These are phyloP conservation scores for Coptodon rendalli DNA, from an alignment of 2,113 vertebrate species.

Conservation along the genomic window DNA sequence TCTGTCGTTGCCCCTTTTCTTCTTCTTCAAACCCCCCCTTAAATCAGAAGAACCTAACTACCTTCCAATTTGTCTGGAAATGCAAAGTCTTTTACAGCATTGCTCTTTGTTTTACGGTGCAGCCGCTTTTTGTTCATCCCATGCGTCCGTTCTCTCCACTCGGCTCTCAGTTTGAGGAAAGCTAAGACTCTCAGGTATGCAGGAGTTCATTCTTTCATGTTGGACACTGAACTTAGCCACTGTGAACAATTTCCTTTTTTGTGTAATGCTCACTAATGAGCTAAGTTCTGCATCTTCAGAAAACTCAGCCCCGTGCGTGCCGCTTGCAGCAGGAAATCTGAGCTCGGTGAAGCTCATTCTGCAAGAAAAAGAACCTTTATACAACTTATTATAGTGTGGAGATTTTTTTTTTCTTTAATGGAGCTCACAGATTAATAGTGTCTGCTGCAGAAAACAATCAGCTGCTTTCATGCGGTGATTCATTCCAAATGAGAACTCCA, in stretches of 20 bases:
- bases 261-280: slow-evolving; percentile 69
- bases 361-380: not conserved
- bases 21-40: not conserved
- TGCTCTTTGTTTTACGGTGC: slow-evolving; percentile 22
- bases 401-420: not conserved
- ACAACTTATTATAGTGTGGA: not conserved
- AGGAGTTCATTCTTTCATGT: slow-evolving; percentile 47
- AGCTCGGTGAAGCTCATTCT: not conserved
- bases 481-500: not conserved
- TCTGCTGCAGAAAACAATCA: not conserved
- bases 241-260: slow-evolving; percentile 66
- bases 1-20: not conserved
- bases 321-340: not conserved
- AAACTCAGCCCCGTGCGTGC: slow-evolving; percentile 14
- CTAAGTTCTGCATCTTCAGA: slow-evolving; percentile 70
- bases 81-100: slow-evolving; percentile 19
- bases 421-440: not conserved
- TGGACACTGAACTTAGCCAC: slow-evolving; percentile 76
- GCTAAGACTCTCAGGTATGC: not conserved
- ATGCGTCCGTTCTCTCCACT: not conserved
- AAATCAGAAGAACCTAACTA: not conserved
- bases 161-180: not conserved
- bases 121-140: not conserved
- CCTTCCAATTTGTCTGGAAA: slow-evolving; percentile 26
- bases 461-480: not conserved